Evolutionary conservation across 2,113 vertebrate species (phyloP).

Genomic region (Hemibagrus wyckioides): DNA sequence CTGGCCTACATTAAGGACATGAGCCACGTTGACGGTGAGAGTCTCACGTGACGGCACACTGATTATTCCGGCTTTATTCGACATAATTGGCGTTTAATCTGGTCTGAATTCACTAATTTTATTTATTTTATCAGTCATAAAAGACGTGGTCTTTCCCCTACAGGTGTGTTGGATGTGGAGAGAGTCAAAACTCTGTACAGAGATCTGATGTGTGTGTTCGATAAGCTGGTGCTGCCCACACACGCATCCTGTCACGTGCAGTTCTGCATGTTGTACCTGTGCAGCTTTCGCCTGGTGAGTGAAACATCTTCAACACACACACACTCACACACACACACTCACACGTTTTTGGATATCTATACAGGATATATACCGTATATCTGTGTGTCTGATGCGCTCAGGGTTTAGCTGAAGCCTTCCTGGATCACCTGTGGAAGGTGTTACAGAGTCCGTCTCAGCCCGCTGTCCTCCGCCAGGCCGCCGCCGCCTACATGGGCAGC

Average conservation of each 20-base stretch:
- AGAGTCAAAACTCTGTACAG: constrained; percentile 86
- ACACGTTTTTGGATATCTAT: neutral
- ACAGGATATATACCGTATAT: neutral
- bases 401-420: constrained; percentile 91
- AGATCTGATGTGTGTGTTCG: constrained; percentile 85
- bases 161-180: constrained; percentile 80
- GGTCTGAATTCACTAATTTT: neutral
- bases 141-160: neutral
- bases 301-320: neutral
- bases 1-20: constrained; percentile 86
- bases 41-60: too few relatives aligned
- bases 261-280: constrained; percentile 90
- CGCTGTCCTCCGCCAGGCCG: constrained; percentile 85
- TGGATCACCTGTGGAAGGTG: constrained; percentile 95
- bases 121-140: neutral
- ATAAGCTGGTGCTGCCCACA: constrained; percentile 92
- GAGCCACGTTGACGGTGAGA: constrained; percentile 81
- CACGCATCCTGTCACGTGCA: constrained; percentile 93
- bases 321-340: neutral
- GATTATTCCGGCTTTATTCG: too few relatives aligned
- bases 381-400: constrained; percentile 52
- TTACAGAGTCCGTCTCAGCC: constrained; percentile 87
- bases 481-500: constrained; percentile 90
- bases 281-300: constrained; percentile 95
- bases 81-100: neutral